These are phyloP conservation scores for Sphenodon punctatus DNA, from an alignment of 2,797 vertebrate genomes.

Conservation along the genomic window DNA sequence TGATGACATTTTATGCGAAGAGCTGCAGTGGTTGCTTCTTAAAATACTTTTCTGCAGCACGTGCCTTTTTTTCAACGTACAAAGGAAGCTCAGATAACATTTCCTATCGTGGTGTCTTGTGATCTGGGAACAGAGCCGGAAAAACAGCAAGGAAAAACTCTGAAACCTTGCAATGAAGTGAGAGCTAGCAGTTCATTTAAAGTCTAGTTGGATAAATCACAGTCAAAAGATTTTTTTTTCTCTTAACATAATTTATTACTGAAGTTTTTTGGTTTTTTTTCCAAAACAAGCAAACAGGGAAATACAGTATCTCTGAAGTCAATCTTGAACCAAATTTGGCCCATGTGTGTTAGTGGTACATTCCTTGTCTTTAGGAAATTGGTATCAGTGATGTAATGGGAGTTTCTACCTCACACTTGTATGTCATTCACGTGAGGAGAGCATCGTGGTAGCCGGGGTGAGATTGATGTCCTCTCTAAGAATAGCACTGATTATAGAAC, in stretches of 20 bases:
- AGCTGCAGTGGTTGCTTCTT: constrained; percentile 23
- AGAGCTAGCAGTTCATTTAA: constrained; percentile 27
- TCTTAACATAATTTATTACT: constrained; percentile 17
- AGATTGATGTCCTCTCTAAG: constrained; percentile 82
- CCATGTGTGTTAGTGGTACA: not conserved
- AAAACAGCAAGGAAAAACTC: constrained; percentile 24
- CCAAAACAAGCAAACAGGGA: constrained; percentile 18
- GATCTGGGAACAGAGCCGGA: constrained; percentile 24
- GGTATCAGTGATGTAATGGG: constrained; percentile 75
- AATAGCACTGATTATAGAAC: constrained; percentile 85
- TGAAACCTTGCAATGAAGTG: constrained; percentile 17
- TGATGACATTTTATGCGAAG: constrained; percentile 46
- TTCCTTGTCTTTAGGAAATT: constrained; percentile 46
- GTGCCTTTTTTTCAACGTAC: constrained; percentile 45
- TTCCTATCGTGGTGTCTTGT: constrained; percentile 37
- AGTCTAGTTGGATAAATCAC: constrained; percentile 34
- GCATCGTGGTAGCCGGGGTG: constrained; percentile 71
- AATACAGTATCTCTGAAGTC: not conserved
- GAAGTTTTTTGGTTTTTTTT: no score
- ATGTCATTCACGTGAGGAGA: constrained; percentile 70
- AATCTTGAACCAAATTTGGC: not conserved
- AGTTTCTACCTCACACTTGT: constrained; percentile 74
- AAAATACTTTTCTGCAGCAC: constrained; percentile 37
- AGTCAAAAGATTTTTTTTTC: not conserved
- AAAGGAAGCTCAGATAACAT: constrained; percentile 11